A percentile compares a stretch with the other conserved stretches of the same genome.
These are phyloP conservation scores for Eunapius fragilis DNA, from an alignment of 37 sponge, comb jelly and placozoan genomes.

Conservation along the genomic window DNA sequence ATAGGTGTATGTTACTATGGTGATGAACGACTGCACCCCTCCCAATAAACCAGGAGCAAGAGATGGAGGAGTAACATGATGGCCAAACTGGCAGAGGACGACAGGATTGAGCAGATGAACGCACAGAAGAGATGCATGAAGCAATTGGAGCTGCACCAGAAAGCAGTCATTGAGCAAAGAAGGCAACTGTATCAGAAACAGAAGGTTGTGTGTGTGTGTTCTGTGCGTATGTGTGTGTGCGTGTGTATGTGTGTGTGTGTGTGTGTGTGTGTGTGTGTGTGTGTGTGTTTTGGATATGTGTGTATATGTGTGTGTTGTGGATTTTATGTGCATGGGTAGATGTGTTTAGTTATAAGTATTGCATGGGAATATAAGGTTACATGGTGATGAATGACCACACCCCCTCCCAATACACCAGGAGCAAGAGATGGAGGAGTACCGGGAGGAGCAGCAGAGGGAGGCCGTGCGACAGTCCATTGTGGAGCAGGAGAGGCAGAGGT, in stretches of 20 bases:
- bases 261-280: not conserved
- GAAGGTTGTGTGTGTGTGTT: constrained; percentile 51
- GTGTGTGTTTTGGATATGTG: not conserved
- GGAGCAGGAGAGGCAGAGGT: constrained; percentile 94
- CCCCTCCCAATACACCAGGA: constrained; percentile 29
- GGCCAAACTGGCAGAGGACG: constrained; percentile 98
- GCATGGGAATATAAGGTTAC: too few relatives aligned
- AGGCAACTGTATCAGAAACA: constrained; percentile 70
- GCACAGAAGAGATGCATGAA: constrained; percentile 98
- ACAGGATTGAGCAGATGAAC: constrained; percentile 95
- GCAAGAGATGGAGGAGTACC: constrained; percentile 74
- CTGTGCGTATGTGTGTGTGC: too few relatives aligned
- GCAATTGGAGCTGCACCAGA: constrained; percentile 91
- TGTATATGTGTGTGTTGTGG: not conserved
- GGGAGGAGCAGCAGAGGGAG: constrained; percentile 73
- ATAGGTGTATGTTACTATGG: too few relatives aligned
- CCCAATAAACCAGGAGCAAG: constrained; percentile 74
- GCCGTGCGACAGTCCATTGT: constrained; percentile 69
- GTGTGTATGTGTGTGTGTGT: too few relatives aligned
- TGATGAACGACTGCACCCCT: too few relatives aligned
- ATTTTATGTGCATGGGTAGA: not conserved
- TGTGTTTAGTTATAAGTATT: too few relatives aligned
- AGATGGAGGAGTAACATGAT: constrained; percentile 89
- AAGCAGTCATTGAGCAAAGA: constrained; percentile 93
- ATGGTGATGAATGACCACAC: not conserved